phyloP scores from a whole-genome alignment of 92 coral and sea anemone genomes.

The Parazoanthus swiftii region DNA sequence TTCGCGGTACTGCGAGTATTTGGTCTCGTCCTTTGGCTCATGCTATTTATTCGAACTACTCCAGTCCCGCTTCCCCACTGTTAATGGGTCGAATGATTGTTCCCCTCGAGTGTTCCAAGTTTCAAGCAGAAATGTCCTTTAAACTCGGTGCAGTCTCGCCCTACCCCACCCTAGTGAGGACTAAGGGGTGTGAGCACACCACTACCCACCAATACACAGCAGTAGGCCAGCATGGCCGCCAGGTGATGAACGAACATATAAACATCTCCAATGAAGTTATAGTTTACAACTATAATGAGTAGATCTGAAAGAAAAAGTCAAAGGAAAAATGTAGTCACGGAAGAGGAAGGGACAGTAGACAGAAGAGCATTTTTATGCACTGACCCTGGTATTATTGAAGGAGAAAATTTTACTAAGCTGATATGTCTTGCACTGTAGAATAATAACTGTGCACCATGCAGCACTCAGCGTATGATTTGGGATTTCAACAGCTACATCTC shows the following conservation, averaged over 20 bases:
- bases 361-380: background rate
- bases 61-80: background rate
- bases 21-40: no score
- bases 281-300: conserved; percentile 63
- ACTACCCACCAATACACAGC: conserved; percentile 79
- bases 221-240: conserved; percentile 87
- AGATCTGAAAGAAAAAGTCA: conserved; percentile 64
- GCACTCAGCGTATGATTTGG: no score
- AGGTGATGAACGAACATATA: conserved; percentile 76
- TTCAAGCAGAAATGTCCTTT: background rate
- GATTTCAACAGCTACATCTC: no score
- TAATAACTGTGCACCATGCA: no score
- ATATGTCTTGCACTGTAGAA: no score
- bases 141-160: background rate
- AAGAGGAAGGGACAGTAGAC: background rate
- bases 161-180: background rate
- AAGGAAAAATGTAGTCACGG: background rate
- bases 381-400: no score
- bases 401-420: no score
- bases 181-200: background rate
- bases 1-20: background rate
- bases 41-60: no score
- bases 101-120: background rate
- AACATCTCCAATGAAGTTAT: conserved; percentile 75
- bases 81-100: background rate